These are phyloP conservation scores for Halocynthia aurantium DNA, from an alignment of 23 tunicate genomes.

Conservation along the genomic window DNA sequence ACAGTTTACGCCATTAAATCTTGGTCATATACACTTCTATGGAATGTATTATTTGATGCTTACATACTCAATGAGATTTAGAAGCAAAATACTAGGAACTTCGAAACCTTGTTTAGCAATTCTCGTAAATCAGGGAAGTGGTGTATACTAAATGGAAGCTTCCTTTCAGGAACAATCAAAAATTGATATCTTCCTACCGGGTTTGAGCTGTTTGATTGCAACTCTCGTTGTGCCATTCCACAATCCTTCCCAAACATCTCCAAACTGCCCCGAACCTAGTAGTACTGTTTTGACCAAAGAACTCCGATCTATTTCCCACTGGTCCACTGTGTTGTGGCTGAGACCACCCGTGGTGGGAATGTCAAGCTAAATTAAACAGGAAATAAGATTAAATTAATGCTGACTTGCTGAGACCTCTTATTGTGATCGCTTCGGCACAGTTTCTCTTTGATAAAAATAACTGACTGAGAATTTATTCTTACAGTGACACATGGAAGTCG, in stretches of 20 bases:
- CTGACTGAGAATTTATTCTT: too few species aligned
- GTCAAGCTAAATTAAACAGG: constrained; percentile 42
- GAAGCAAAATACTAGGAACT: neutral
- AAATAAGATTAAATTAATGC: neutral
- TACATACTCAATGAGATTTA: too few species aligned
- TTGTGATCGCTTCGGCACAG: neutral
- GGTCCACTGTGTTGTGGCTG: constrained; percentile 76
- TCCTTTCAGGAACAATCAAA: neutral
- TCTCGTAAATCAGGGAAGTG: neutral
- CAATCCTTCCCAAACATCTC: constrained; percentile 72
- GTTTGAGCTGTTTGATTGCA: constrained; percentile 82
- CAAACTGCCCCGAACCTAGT: constrained; percentile 89
- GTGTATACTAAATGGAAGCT: too few species aligned
- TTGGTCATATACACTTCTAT: too few species aligned
- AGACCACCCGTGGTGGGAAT: constrained; percentile 76
- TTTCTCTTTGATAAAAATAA: too few species aligned
- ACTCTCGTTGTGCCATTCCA: constrained; percentile 84
- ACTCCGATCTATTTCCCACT: constrained; percentile 84
- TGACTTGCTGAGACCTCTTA: neutral
- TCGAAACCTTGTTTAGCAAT: neutral
- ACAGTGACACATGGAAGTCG: constrained; percentile 30
- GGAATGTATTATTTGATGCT: too few species aligned
- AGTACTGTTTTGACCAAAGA: constrained; percentile 36
- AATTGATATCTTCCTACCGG: constrained; percentile 30
- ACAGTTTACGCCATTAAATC: too few species aligned